Evolutionary conservation across 2,113 vertebrate genomes (phyloP).

Genomic region (Oncorhynchus masou): DNA sequence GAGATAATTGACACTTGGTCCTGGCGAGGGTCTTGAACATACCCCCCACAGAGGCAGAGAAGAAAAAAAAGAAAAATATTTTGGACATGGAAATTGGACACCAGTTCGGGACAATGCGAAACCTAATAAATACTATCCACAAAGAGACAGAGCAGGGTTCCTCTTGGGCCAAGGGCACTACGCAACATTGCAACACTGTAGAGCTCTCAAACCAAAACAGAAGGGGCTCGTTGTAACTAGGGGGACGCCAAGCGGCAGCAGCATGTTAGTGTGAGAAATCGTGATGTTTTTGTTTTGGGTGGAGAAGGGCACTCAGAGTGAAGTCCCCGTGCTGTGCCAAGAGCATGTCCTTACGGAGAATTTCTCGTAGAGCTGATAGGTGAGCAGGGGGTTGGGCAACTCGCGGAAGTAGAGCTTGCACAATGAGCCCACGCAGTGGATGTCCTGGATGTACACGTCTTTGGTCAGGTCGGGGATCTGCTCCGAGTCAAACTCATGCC

Average conservation of each 20-base stretch:
- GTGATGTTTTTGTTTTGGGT: not conserved
- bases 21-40: no score
- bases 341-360: conserved; percentile 86
- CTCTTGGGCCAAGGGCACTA: no score
- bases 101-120: no score
- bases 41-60: no score
- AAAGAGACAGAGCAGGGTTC: no score
- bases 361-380: conserved; percentile 97
- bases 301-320: not conserved
- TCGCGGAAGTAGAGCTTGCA: conserved; percentile 99
- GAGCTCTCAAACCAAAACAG: no score
- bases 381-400: conserved; percentile 96
- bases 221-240: no score
- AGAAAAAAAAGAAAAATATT: no score
- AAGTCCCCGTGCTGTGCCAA: not conserved
- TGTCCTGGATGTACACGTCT: conserved; percentile 96
- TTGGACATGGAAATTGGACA: no score
- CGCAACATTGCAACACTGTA: no score
- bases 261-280: not conserved
- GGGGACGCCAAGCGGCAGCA: no score
- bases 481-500: conserved; percentile 97
- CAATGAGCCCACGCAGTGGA: conserved; percentile 96
- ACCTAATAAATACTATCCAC: no score
- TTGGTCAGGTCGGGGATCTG: conserved; percentile 98
- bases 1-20: not conserved